Evolutionary conservation across 2,113 vertebrate genomes (phyloP), one percentile per base, ranked within the genome.

Genomic region (Cairina moschata): DNA sequence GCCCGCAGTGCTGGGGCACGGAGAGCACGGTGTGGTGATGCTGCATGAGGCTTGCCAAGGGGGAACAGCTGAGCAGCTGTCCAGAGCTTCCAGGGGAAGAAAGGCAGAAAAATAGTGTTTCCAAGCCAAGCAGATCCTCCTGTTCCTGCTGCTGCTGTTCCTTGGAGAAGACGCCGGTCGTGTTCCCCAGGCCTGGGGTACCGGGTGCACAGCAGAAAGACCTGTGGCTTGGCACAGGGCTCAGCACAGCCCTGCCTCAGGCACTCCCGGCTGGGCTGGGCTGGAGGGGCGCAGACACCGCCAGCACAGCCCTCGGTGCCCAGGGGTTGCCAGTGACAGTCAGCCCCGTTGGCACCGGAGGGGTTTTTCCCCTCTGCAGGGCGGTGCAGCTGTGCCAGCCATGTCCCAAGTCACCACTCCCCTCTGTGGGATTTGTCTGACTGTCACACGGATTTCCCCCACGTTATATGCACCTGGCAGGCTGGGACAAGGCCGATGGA

Each of bases 401-500:
- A 0, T 16, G 46, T 28, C 28, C 54, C 13, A 6, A 12, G 15
- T 21, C 59, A 50, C 0, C 2, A 2, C 40, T 60, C 28, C 17
- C 18, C 75, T 21, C 34, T 1, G 6, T 66, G 55, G 1, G 0
- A 6, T 54, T 26, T 8, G 3, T 9, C 83, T 13, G 32, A 6
- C 20, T 83, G 62, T 16, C 7, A 0, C 25, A 3, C 0, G 1
- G 42, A 52, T 79, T 44, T 83, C 22, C 44, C 52, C 71, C 48
- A 6, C 2, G 0, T 21, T 42, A 6, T 26, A 1, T 52, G 42
- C 13, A 4, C 52, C 6, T 0, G 0, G 34, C 9, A 44, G 71
- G 55, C 54, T 55, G 3, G 10, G 71, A 44, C 12, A 7, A 32
- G 42, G 76, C 2, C 1, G 55, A 46, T 38, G 91, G 16, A 63